These are phyloP conservation scores for Drosophila tripunctata DNA, from an alignment of 2,888 invertebrate species.

Conservation along the genomic window DNA sequence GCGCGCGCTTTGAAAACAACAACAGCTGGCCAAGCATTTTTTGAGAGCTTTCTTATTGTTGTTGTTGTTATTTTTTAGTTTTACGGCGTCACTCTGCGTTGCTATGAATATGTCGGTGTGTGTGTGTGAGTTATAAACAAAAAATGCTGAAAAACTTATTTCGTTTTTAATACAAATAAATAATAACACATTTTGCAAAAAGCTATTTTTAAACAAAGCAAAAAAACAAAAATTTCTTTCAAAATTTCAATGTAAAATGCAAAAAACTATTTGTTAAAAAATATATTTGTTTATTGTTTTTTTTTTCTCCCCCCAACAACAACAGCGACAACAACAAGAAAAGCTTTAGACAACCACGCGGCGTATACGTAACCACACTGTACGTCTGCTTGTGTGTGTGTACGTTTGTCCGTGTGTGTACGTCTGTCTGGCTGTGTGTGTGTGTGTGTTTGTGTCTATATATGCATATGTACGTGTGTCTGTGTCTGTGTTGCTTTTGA, in stretches of 20 bases:
- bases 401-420: constrained; percentile 7
- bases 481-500: constrained; percentile 39
- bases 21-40: constrained; percentile 68
- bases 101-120: not conserved
- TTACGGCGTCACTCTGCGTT: no score
- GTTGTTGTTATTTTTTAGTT: no score
- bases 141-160: constrained; percentile 46
- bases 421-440: constrained; percentile 13
- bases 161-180: constrained; percentile 5
- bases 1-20: constrained; percentile 15
- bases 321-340: constrained; percentile 7
- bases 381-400: constrained; percentile 26
- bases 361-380: constrained; percentile 73
- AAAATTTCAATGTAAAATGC: not conserved
- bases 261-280: no score
- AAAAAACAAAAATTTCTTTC: not conserved
- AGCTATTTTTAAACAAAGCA: constrained; percentile 2
- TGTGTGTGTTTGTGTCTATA: constrained; percentile 2
- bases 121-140: constrained; percentile 70
- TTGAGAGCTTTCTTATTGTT: constrained; percentile 71
- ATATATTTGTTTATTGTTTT: constrained; percentile 50
- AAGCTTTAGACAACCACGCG: constrained; percentile 77
- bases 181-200: not conserved
- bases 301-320: constrained; percentile 12
- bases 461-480: not conserved